Base-by-base conservation (phyloP, 2,113 vertebrate species). In the Notothenia rossii region DNA sequence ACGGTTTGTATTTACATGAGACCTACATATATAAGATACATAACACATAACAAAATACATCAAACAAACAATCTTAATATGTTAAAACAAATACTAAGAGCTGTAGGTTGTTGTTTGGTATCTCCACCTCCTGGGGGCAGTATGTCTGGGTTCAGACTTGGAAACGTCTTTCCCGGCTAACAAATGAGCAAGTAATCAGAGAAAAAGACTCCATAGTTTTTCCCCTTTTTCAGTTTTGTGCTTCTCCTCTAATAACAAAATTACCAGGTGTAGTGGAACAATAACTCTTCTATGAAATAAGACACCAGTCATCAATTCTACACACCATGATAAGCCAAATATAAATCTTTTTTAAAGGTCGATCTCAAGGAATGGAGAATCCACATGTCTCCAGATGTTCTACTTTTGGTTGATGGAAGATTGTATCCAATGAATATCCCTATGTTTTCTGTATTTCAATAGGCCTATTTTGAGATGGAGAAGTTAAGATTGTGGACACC, bases 71-170 rank as follows among this genome's bases (percentile, higher is more conserved):
- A 51, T 20, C 9, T 13, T 49, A 56, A 33, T 12, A 43, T 50
- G 1, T 22, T 20, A 46, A 63, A 74, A 69, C 1, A 36, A 29
- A 22, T 13, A 5, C 0, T 67, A 29, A 60, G 0, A 11, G 10
- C 5, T 33, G 14, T 60, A 43, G 4, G 71, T 15, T 72, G 33
- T 55, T 53, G 40, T 77, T 76, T 66, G 15, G 33, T 63, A 61
- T 20, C n/a, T 12, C 18, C 15, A 14, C 59, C 64, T 75, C 18
- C 61, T 72, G 71, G 59, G 55, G 61, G 56, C 46, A 5, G 22
- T 77, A 22, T 54, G 12, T 60, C 11, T 15, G 75, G 62, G 6
- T 25, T 7, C 45, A 63, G 75, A 1, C 3, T 18, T 29, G 18
- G 29, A 36, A 48, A 36, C 36, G 46, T 70, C 22, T 54, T 3